Conservation (phyloP, 2,797 vertebrate genomes). For the Chromis chromis region DNA sequence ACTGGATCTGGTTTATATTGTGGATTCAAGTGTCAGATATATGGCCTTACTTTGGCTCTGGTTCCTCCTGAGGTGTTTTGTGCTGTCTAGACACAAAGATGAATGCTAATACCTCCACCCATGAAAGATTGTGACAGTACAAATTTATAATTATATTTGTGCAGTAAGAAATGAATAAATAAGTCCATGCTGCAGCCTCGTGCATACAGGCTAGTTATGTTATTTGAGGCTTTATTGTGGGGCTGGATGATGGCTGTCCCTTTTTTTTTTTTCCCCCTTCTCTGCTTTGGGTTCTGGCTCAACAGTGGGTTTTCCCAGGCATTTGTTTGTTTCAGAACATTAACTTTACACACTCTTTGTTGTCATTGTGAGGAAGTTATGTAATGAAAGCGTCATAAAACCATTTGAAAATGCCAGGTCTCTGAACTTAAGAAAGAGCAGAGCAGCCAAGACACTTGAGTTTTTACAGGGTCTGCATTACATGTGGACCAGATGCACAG, state of each 20-base stretch:
- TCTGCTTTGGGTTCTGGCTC: constrained; percentile 44
- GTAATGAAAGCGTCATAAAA: constrained; percentile 81
- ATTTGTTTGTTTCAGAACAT: constrained; percentile 84
- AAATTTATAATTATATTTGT: not conserved
- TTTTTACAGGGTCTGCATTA: constrained; percentile 72
- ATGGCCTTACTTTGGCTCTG: constrained; percentile 59
- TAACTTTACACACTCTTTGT: constrained; percentile 87
- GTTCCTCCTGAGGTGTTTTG: constrained; percentile 58
- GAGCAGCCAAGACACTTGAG: constrained; percentile 71
- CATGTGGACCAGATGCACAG: constrained; percentile 70
- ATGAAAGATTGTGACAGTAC: constrained; percentile 1
- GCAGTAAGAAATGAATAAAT: not conserved
- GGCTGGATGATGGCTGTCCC: not conserved
- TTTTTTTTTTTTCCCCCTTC: not conserved
- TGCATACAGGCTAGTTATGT: not conserved
- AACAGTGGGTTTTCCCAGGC: constrained; percentile 59
- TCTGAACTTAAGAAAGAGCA: constrained; percentile 78
- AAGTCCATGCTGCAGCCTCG: not conserved
- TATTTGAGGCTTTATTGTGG: not conserved
- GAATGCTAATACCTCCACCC: constrained; percentile 31
- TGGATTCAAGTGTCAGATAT: constrained; percentile 71
- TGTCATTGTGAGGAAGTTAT: constrained; percentile 83
- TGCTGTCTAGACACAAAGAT: constrained; percentile 59
- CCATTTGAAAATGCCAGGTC: constrained; percentile 77
- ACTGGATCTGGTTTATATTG: constrained; percentile 76